These are phyloP conservation scores for Heterodera filipjevi DNA, from an alignment of 2,888 invertebrate genomes.

Conservation along the genomic window DNA sequence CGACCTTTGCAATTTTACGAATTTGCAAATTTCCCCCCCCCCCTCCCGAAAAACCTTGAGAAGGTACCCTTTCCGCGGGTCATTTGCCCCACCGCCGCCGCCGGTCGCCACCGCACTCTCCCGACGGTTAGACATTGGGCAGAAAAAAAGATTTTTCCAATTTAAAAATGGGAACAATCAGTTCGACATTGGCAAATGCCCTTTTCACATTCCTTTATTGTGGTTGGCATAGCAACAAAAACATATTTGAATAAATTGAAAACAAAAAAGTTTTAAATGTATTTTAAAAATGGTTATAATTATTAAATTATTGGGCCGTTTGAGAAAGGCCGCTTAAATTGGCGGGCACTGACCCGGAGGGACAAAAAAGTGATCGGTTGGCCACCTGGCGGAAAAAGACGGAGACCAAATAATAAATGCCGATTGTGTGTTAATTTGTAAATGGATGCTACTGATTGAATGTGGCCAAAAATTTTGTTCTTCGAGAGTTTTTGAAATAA, in stretches of 20 bases:
- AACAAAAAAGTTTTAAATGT: neutral
- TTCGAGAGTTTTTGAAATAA: too few species aligned
- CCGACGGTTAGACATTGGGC: neutral
- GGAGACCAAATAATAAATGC: neutral
- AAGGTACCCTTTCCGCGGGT: slow-evolving; percentile 8
- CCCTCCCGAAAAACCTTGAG: neutral
- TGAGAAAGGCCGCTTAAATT: slow-evolving; percentile 5
- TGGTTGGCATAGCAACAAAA: neutral
- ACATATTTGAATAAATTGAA: neutral
- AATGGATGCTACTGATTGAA: too few species aligned
- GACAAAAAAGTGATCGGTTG: neutral
- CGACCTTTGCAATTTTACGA: slow-evolving; percentile 41
- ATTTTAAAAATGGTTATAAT: neutral
- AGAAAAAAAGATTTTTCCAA: neutral
- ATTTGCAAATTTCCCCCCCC: neutral
- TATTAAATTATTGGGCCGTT: slow-evolving; percentile 5
- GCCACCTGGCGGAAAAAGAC: neutral
- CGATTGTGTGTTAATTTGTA: too few species aligned
- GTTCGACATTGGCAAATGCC: neutral
- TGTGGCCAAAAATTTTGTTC: too few species aligned
- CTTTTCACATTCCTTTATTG: neutral
- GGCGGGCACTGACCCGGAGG: neutral
- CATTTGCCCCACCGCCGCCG: neutral
- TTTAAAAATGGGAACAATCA: neutral
- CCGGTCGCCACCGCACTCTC: neutral